Evolutionary conservation across 2,113 vertebrate species (phyloP).

Genomic region (Dasyprocta punctata): DNA sequence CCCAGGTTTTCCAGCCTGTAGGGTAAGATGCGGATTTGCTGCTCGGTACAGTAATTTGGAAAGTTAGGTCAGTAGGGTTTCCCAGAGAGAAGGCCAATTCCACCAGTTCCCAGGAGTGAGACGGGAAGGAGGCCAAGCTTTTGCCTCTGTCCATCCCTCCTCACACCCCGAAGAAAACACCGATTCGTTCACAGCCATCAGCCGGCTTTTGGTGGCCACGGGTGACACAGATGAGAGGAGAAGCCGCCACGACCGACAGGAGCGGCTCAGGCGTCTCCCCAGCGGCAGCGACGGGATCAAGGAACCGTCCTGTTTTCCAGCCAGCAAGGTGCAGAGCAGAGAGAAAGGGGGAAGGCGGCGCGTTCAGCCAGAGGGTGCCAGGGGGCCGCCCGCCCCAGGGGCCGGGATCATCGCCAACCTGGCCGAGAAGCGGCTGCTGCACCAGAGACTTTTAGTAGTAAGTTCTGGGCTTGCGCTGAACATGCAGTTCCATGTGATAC

Average conservation of each 20-base stretch:
- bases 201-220: background rate
- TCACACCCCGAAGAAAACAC: background rate
- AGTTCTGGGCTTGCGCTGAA: background rate
- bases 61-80: background rate
- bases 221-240: background rate
- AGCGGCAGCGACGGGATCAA: background rate
- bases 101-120: background rate
- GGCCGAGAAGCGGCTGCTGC: background rate
- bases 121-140: background rate
- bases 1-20: background rate
- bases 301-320: too few relatives aligned
- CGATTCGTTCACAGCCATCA: background rate
- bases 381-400: fast-evolving
- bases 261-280: background rate
- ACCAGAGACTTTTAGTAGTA: background rate
- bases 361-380: fast-evolving
- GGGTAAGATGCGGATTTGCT: background rate
- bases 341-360: fast-evolving
- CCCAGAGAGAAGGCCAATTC: fast-evolving
- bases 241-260: background rate
- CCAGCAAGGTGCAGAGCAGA: background rate
- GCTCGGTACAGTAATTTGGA: background rate
- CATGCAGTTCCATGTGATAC: background rate
- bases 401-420: fast-evolving
- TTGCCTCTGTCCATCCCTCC: background rate